Evolutionary conservation across 1,140 invertebrate species (phyloP).

Genomic region (Heliconius hewitsoni): DNA sequence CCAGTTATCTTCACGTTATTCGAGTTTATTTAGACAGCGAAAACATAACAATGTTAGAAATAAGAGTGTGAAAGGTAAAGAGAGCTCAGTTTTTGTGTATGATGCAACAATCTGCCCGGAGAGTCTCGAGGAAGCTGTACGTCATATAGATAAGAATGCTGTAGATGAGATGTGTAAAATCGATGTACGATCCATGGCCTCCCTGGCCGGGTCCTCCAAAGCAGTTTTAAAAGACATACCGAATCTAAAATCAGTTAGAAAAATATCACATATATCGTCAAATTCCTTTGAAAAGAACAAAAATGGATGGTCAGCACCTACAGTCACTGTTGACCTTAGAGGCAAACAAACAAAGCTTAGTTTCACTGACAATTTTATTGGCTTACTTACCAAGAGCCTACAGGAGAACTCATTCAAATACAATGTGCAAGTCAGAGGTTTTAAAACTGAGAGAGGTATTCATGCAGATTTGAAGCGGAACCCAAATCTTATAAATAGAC

Average conservation of each 20-base stretch:
- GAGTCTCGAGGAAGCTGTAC: slow-evolving; percentile 67
- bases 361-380: slow-evolving; percentile 66
- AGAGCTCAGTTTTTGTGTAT: slow-evolving; percentile 46
- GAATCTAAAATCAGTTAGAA: slow-evolving; percentile 52
- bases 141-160: slow-evolving; percentile 74
- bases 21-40: slow-evolving; percentile 72
- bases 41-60: slow-evolving; percentile 66
- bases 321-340: slow-evolving; percentile 55
- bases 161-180: slow-evolving; percentile 67
- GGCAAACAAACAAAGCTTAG: slow-evolving; percentile 52
- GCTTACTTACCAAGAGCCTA: slow-evolving; percentile 55
- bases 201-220: slow-evolving; percentile 44
- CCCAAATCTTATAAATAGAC: slow-evolving; percentile 83
- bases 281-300: slow-evolving; percentile 72
- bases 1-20: slow-evolving; percentile 74
- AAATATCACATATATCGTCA: slow-evolving; percentile 70
- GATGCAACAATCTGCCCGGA: slow-evolving; percentile 66
- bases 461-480: slow-evolving; percentile 86
- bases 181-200: slow-evolving; percentile 54
- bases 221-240: slow-evolving; percentile 35
- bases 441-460: slow-evolving; percentile 88
- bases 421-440: slow-evolving; percentile 83
- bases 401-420: slow-evolving; percentile 68
- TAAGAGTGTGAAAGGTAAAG: slow-evolving; percentile 65
- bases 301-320: slow-evolving; percentile 65